Percentiles rank a stretch among this genome's conserved stretches.
Evolutionary conservation across 2,888 invertebrate species (phyloP).

Genomic region (Folsomia manolachei): DNA sequence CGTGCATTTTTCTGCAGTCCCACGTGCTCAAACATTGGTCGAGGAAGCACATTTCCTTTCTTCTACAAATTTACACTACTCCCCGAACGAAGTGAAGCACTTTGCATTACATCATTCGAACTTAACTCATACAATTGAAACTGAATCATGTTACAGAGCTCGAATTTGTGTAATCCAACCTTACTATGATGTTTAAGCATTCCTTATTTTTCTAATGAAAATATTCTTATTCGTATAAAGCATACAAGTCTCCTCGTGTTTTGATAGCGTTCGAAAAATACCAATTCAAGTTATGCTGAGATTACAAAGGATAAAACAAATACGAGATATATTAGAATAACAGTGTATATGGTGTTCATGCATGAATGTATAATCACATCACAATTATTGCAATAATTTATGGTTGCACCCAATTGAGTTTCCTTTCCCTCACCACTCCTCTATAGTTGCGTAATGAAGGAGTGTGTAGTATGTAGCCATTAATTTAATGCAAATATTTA

Average conservation of each 20-base stretch:
- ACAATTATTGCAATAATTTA: neutral
- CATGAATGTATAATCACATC: too few species aligned
- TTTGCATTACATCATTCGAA: neutral
- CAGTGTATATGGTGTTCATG: too few species aligned
- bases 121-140: neutral
- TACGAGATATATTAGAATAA: too few species aligned
- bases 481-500: conserved; percentile 10
- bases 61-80: neutral
- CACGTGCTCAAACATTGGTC: neutral
- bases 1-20: neutral
- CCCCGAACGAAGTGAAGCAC: neutral
- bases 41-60: neutral
- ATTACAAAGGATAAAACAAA: too few species aligned
- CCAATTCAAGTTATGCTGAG: too few species aligned
- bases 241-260: too few species aligned
- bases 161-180: too few species aligned
- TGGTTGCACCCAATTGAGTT: neutral
- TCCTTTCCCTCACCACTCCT: neutral
- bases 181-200: too few species aligned
- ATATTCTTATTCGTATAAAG: too few species aligned
- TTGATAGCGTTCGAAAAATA: too few species aligned
- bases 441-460: conserved; percentile 9
- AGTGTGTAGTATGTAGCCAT: neutral
- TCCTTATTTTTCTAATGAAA: too few species aligned
- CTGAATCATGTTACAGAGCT: neutral